Base-by-base conservation (phyloP, 2,113 vertebrate species). In the Eira barbara region DNA sequence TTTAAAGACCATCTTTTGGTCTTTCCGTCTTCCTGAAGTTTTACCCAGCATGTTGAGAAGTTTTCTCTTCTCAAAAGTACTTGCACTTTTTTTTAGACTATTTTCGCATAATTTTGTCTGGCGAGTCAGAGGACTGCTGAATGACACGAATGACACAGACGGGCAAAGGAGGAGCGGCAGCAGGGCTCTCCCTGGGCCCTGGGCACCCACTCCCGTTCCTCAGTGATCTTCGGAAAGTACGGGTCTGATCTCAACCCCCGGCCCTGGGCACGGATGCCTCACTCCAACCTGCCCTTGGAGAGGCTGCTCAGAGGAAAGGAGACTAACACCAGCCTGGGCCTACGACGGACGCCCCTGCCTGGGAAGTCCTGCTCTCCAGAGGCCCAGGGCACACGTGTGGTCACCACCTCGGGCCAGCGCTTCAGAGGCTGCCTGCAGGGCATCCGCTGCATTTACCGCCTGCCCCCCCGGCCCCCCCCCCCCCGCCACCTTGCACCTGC, bases 391-490 rank as follows among this genome's bases (percentile, higher is more conserved):
- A 21, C 11, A 4, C 1, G 42, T 15, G 10, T 1, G 0, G 45
- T 63, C 59, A 29, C 14, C 5, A 2, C 59, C 14, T 31, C 0
- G 0, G 17, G 36, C 25, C 82, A 4, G 29, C 55, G 6, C 57
- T 29, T 7, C 12, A 52, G 47, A 29, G 23, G 39, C 18, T 3
- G 34, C 20, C 15, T 0, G 10, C 27, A 27, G 18, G 17, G 57
- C 13, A 34, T 31, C 4, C 36, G 21, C 87, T 47, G 47, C 36
- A 4, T 67, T 3, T 15, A 39, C 13, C 8, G 20, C 45, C 3
- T 4, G 1, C 5, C 31, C 4, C 4, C 1, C 45, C 0, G 3
- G 1, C 49, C 49, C 49, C 49, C 47, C 14, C 1, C 10, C 49
- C 1, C 49, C 49, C 49, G 1, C 74, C 74, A 3, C 74, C 1